Conservation (phyloP, 2,797 vertebrate genomes). For the Syngnathus acus region DNA sequence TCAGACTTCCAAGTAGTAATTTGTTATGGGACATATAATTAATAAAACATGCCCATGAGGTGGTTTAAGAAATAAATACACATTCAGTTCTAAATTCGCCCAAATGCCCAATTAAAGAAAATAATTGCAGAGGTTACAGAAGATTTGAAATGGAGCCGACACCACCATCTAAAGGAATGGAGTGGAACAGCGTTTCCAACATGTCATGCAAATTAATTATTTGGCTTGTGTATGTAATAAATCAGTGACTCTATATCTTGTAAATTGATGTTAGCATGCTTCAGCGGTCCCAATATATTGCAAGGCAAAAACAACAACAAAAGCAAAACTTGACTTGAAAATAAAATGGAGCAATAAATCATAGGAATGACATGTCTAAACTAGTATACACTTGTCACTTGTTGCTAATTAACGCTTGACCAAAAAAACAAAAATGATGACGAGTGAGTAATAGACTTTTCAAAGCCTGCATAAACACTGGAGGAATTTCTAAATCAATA, state of each 20-base stretch:
- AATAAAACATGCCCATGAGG: background rate
- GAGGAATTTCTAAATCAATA: conserved; percentile 22
- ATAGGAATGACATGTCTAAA: conserved; percentile 24
- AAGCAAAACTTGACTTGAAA: conserved; percentile 40
- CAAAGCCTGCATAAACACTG: conserved; percentile 20
- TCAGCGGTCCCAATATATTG: conserved; percentile 30
- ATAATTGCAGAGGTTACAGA: background rate
- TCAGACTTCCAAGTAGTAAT: conserved; percentile 34
- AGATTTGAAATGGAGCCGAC: background rate
- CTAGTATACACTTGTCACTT: conserved; percentile 37
- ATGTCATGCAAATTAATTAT: background rate
- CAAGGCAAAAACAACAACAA: conserved; percentile 23
- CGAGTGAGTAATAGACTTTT: conserved; percentile 27
- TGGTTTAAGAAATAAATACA: background rate
- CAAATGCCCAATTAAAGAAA: background rate
- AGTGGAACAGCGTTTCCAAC: background rate
- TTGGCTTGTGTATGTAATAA: background rate
- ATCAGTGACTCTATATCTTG: background rate
- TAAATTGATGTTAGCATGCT: conserved; percentile 26
- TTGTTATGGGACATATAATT: conserved; percentile 14
- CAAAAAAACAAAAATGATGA: conserved; percentile 20
- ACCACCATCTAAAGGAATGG: background rate
- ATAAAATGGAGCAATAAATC: conserved; percentile 40
- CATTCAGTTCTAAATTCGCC: background rate
- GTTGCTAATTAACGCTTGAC: conserved; percentile 39